Base-by-base conservation (phyloP, 2,113 vertebrate species). In the Perognathus longimembris region DNA sequence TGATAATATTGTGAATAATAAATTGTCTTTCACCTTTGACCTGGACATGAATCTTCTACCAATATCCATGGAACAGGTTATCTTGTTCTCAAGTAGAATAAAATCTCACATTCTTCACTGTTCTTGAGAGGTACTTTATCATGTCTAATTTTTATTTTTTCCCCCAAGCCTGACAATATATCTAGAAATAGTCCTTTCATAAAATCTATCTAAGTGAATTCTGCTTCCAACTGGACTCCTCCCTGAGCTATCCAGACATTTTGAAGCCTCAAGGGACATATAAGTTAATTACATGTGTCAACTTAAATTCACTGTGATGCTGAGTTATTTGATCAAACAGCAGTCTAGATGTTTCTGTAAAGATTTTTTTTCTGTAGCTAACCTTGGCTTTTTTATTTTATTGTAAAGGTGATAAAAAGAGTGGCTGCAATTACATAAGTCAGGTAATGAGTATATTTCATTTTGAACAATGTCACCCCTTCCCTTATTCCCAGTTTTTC, bases 181-280 rank as follows among this genome's bases (percentile, higher is more conserved):
- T 88, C 40, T 88, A 74, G 78, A 84, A 64, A 66, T 32, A 71
- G 71, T 57, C 40, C 24, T 82, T 94, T 63, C 15, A 36, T 30
- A 76, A 77, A 88, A 69, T 32, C 59, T 5, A 32, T 90, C 38
- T 88, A 17, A 74, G 20, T 84, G 59, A 95, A 67, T 88, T 90
- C 36, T 69, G 42, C 34, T 90, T 93, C 21, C 57, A 64, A 20
- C n/a, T 83, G 42, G 20, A 8, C 12, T 5, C 42, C 45, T 67
- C 5, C 32, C 71, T 61, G 28, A 84, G 61, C 40, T 11, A 77
- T 12, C 30, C 24, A 61, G 50, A 42, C 63, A 45, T 30, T 82
- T 64, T 82, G 57, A 92, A 90, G 22, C 81, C 22, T 76, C 34
- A 75, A 38, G 12, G 18, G 10, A 59, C 22, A 32, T 50, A 3